Evolutionary conservation across 2,113 vertebrate genomes (phyloP).

Genomic region (Menura novaehollandiae): DNA sequence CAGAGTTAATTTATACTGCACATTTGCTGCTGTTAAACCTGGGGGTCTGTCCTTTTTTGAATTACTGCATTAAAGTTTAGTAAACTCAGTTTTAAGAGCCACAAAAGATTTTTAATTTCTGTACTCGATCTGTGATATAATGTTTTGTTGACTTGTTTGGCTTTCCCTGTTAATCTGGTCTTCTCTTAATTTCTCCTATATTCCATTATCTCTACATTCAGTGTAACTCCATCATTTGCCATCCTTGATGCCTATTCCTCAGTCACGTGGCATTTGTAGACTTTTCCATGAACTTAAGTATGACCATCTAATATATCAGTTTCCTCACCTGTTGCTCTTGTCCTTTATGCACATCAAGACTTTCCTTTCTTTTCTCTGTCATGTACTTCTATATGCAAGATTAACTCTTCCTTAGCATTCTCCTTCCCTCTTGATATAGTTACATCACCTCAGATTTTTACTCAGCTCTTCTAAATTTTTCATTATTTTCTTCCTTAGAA

Average conservation of each 20-base stretch:
- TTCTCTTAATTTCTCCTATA: not conserved
- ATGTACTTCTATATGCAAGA: not conserved
- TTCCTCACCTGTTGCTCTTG: not conserved
- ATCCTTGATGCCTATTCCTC: not conserved
- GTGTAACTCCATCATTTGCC: not conserved
- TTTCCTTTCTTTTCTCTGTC: not conserved
- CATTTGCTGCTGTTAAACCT: not conserved
- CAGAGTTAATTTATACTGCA: not conserved
- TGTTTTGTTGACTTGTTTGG: not conserved
- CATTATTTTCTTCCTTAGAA: not conserved
- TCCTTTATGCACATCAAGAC: not conserved
- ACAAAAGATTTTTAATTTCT: not conserved
- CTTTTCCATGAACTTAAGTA: not conserved
- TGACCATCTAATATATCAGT: not conserved
- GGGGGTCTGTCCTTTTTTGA: not conserved
- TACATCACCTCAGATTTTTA: not conserved
- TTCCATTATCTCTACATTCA: not conserved
- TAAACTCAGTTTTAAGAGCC: not conserved
- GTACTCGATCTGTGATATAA: not conserved
- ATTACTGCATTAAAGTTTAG: not conserved
- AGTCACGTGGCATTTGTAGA: not conserved
- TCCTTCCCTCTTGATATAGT: not conserved
- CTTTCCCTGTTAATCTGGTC: not conserved
- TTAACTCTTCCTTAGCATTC: not conserved
- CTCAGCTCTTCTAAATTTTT: not conserved